Evolutionary conservation across 2,113 vertebrate genomes (phyloP).

Genomic region (Amphilophus citrinellus): DNA sequence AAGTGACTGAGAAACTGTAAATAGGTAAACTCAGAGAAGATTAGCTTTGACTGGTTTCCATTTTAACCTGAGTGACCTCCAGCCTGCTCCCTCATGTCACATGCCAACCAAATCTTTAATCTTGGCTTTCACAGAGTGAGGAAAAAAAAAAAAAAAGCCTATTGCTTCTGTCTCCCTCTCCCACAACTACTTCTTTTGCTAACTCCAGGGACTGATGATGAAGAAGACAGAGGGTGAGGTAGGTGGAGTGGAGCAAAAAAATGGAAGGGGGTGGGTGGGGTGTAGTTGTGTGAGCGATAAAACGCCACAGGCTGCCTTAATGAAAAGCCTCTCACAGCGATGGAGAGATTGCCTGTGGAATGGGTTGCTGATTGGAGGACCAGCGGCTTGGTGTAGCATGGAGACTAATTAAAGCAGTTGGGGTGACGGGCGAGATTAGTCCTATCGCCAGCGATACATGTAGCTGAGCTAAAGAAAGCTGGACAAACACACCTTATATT

Average conservation of each 20-base stretch:
- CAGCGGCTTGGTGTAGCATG: slow-evolving; percentile 58
- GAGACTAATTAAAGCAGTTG: slow-evolving; percentile 70
- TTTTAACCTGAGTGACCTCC: slow-evolving; percentile 54
- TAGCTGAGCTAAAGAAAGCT: slow-evolving; percentile 10
- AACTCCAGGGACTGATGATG: slow-evolving; percentile 47
- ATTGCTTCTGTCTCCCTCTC: slow-evolving; percentile 22
- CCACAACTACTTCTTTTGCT: slow-evolving; percentile 36
- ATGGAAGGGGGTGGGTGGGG: neutral
- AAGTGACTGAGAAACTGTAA: neutral
- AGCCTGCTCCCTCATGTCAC: slow-evolving; percentile 48
- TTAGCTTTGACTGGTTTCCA: slow-evolving; percentile 47
- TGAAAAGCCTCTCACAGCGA: slow-evolving; percentile 77
- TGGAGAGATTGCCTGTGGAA: slow-evolving; percentile 73
- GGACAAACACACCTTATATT: slow-evolving; percentile 34
- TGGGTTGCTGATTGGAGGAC: slow-evolving; percentile 71
- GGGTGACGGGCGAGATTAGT: slow-evolving; percentile 64
- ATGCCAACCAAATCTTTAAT: slow-evolving; percentile 57
- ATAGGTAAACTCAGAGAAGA: slow-evolving; percentile 28
- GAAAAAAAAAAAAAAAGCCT: slow-evolving; percentile 32
- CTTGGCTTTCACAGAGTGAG: slow-evolving; percentile 58
- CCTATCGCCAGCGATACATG: slow-evolving; percentile 24
- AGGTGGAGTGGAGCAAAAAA: slow-evolving; percentile 33
- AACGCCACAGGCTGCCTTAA: slow-evolving; percentile 69
- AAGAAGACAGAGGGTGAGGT: slow-evolving; percentile 51
- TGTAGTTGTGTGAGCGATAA: slow-evolving; percentile 62